Conservation (phyloP, 2,797 vertebrate genomes). For the Sebastes goodei region DNA sequence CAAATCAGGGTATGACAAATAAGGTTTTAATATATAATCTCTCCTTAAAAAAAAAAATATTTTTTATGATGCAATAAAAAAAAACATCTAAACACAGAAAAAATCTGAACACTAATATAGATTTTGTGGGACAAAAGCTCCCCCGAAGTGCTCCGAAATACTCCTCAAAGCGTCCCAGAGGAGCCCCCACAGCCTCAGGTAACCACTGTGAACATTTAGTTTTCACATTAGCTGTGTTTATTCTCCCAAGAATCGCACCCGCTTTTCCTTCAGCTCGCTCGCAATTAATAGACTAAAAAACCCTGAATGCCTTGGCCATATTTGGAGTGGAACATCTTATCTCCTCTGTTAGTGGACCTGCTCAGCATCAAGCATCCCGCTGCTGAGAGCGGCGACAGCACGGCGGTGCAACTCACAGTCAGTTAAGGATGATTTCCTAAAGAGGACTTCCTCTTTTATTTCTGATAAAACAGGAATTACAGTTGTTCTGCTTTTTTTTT, state of each 20-base stretch:
- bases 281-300: conserved; percentile 50
- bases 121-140: conserved; percentile 18
- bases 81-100: background rate
- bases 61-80: background rate
- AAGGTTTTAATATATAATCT: background rate
- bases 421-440: background rate
- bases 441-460: conserved; percentile 16
- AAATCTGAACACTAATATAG: background rate
- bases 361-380: conserved; percentile 56
- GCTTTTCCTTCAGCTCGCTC: conserved; percentile 10
- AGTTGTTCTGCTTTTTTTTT: conserved; percentile 20
- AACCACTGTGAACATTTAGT: conserved; percentile 40
- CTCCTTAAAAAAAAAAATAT: background rate
- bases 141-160: conserved; percentile 18
- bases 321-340: conserved; percentile 80
- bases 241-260: conserved; percentile 22
- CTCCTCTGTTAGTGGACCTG: conserved; percentile 57
- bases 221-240: conserved; percentile 49
- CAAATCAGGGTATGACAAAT: too few species aligned
- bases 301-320: conserved; percentile 68
- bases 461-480: conserved; percentile 9
- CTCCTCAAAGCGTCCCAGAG: conserved; percentile 37
- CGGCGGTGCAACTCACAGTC: conserved; percentile 22
- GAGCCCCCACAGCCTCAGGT: conserved; percentile 20
- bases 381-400: conserved; percentile 22